phyloP scores from a whole-genome alignment of 2,888 invertebrate genomes.

The Encarsia formosa region DNA sequence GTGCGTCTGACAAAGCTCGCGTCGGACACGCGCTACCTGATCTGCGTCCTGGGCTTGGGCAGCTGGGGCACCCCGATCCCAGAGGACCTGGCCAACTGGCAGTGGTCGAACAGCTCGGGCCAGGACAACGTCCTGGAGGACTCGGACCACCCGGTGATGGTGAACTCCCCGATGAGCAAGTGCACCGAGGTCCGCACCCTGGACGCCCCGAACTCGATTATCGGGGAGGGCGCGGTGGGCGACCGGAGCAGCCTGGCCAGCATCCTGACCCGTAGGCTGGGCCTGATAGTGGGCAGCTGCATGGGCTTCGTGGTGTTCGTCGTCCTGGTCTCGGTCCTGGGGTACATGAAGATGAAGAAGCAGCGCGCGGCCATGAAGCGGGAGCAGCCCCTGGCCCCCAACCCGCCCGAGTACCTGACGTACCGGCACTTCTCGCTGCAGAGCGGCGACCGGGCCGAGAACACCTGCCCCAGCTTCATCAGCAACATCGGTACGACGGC shows the following conservation, averaged over 20 bases:
- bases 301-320: constrained; percentile 84
- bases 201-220: constrained; percentile 65
- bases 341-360: constrained; percentile 82
- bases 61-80: constrained; percentile 64
- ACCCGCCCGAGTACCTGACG: constrained; percentile 77
- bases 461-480: constrained; percentile 47
- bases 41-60: constrained; percentile 82
- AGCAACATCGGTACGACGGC: constrained; percentile 46
- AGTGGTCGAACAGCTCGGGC: constrained; percentile 27
- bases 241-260: constrained; percentile 69
- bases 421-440: constrained; percentile 71
- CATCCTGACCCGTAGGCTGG: constrained; percentile 75
- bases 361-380: constrained; percentile 71
- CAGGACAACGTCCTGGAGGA: constrained; percentile 63
- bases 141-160: constrained; percentile 58
- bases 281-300: constrained; percentile 81
- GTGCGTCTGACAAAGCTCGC: constrained; percentile 70
- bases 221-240: constrained; percentile 57
- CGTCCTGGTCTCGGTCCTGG: constrained; percentile 75
- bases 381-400: constrained; percentile 58
- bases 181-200: constrained; percentile 75
- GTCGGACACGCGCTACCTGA: constrained; percentile 77
- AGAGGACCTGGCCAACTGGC: constrained; percentile 41
- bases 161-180: constrained; percentile 71
- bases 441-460: constrained; percentile 56